Base-by-base conservation (phyloP, 64 coral and sea anemone genomes). In the Dendrophyllia cribrosa region DNA sequence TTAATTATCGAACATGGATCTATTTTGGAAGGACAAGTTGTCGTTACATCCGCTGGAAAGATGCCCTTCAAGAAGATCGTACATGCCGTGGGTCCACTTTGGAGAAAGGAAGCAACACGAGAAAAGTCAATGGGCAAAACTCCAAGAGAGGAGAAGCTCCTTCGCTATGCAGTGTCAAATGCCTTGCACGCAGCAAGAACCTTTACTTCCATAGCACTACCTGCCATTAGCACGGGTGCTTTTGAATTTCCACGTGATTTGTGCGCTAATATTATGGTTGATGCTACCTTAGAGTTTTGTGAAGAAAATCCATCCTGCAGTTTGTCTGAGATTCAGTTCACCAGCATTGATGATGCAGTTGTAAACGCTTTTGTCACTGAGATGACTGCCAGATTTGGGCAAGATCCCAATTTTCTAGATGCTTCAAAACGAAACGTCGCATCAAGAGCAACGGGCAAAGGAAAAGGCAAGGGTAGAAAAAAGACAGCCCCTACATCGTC, bases 51-150 rank as follows among this genome's bases (percentile, higher is more conserved):
- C 50, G 77, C 85, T 0, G 95, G 95, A 22, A 88, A 67, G 4
- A 20, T 96, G 23, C 90, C 95, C 63, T 96, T 91, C 53, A 84
- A 72, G 15, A 51, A 79, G 43, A 59, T 96, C 26, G 65, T 96
- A 59, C 95, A 96, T 68, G 86, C 90, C 0, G 90, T 96, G 1
- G 86, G 95, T 13, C 95, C 95, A 3, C 58, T 3, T 4, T 96
- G 95, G 95, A 46, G 53, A 11, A 24, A 86, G 1, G 46, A 64
- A 69, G 66, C 90, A 51, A n/a, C 62, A 19, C 17, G 46, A 45
- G 45, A 74, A 49, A 86, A 69, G 48, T 12, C 8, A 0, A 76
- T 72, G 46, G 74, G 51, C 20, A 58, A 60, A 56, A 49, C 46
- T 25, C 69, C 71, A 46, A 69, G 24, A 55, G 59, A 72, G 7